A percentile compares a stretch with the other conserved stretches of the same genome.
phyloP scores from a whole-genome alignment of 2,888 invertebrate species.

The Harpalus rufipes region DNA sequence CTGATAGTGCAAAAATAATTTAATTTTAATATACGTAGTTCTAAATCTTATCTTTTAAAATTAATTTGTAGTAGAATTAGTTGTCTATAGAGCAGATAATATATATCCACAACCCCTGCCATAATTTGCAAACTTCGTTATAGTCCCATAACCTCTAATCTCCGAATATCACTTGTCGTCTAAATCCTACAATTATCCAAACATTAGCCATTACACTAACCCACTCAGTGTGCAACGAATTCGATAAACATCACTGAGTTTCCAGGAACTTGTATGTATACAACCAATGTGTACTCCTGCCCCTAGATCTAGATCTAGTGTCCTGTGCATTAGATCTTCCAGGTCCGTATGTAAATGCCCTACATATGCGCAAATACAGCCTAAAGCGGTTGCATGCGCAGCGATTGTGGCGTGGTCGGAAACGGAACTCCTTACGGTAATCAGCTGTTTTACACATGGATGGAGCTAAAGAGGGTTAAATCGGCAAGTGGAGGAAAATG shows the following conservation, averaged over 20 bases:
- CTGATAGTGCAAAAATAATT: too few relatives aligned
- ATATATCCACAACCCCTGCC: too few relatives aligned
- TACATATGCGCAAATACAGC: constrained; percentile 26
- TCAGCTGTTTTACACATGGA: constrained; percentile 25
- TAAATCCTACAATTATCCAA: constrained; percentile 3
- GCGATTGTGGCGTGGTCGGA: not conserved
- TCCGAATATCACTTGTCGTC: not conserved
- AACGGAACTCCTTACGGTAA: constrained; percentile 35
- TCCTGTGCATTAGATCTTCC: not conserved
- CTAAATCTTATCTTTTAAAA: too few relatives aligned
- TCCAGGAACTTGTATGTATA: not conserved
- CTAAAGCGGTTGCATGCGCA: not conserved
- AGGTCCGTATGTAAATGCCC: constrained; percentile 10
- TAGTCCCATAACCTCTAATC: not conserved
- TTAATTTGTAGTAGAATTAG: too few relatives aligned
- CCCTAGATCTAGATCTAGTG: not conserved
- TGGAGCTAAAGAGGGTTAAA: not conserved
- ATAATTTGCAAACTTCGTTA: not conserved
- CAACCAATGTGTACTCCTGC: not conserved
- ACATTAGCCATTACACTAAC: not conserved
- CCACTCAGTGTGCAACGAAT: constrained; percentile 10
- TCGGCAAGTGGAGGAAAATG: too few relatives aligned
- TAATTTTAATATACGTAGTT: too few relatives aligned
- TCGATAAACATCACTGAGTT: constrained; percentile 13
- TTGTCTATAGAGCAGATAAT: too few relatives aligned